Conservation (phyloP, 2,888 invertebrate species). For the Myopa testacea region DNA sequence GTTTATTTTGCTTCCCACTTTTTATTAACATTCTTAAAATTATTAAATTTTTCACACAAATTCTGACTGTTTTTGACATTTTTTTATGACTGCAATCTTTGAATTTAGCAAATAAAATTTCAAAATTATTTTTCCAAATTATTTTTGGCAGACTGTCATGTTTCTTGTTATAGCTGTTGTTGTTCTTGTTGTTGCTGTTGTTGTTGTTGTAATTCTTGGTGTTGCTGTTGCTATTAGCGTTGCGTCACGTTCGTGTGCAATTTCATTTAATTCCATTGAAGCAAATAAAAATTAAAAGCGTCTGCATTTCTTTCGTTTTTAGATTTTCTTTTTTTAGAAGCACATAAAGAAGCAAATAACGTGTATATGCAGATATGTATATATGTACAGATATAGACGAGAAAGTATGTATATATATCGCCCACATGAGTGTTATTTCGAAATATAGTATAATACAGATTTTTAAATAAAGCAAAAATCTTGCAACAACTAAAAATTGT, state of each 20-base stretch:
- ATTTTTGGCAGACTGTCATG: not conserved
- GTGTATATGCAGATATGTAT: no score
- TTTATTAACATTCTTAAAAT: not conserved
- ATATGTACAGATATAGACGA: no score
- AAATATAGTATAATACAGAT: no score
- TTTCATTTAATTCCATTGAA: not conserved
- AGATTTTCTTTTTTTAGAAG: not conserved
- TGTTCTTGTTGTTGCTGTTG: not conserved
- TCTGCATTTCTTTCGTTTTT: not conserved
- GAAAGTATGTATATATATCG: no score
- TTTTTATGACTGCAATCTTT: not conserved
- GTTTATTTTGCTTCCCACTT: not conserved
- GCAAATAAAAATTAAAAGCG: conserved; percentile 4
- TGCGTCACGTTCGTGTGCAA: no score
- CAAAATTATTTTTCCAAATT: not conserved
- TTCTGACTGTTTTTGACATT: not conserved
- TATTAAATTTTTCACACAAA: not conserved
- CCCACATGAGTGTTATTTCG: no score
- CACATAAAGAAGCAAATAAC: no score
- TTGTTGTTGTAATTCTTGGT: not conserved
- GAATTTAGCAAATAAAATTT: conserved; percentile 2
- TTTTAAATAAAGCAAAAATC: no score
- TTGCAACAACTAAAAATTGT: no score
- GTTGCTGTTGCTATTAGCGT: not conserved
- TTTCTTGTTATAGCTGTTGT: not conserved